Base-by-base conservation (phyloP, 2,797 vertebrate genomes). In the Caiman crocodilus region DNA sequence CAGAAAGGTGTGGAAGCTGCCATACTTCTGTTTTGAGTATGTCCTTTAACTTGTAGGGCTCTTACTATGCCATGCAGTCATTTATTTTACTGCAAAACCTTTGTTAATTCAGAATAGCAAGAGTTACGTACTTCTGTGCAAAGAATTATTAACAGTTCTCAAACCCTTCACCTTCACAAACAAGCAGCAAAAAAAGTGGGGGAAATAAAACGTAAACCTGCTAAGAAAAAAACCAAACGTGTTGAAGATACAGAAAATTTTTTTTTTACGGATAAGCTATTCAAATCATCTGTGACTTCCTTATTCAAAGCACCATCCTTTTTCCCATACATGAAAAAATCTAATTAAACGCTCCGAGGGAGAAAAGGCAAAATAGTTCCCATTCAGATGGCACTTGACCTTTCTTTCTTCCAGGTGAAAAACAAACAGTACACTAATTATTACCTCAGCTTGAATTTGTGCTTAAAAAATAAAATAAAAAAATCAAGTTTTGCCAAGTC, bases 381-480 rank as follows among this genome's bases (percentile, higher is more conserved):
- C 88, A 90, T 79, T 63, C 76, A 92, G 77, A 75, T 79, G 85
- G 30, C 86, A 87, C 75, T 50, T 94, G 94, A 91, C 96, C 93
- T 85, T 90, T 87, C 55, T 91, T 92, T 81, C 60, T 87, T 82
- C 90, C 93, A 93, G 74, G 88, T 89, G 85, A 92, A 74, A 95
- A 85, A 87, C 55, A 90, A 95, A 92, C 76, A 95, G 60, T 59
- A 93, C 55, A 74, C 74, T 96, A 92, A 95, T 96, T 93, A 91
- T 83, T 95, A 35, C 86, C 92, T 94, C 81, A 83, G 92, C 87
- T 93, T 96, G 84, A 95, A 95, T 90, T 92, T 90, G 71, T 63
- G 80, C 84, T 93, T 63, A 7, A 14, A 28, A 79, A 89, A 86
- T 59, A 90, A 75, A 88, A n/a, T n/a, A n/a, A 59, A 63, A 30